phyloP scores from a whole-genome alignment of 2,888 invertebrate species.

The Epistrophe grossulariae region DNA sequence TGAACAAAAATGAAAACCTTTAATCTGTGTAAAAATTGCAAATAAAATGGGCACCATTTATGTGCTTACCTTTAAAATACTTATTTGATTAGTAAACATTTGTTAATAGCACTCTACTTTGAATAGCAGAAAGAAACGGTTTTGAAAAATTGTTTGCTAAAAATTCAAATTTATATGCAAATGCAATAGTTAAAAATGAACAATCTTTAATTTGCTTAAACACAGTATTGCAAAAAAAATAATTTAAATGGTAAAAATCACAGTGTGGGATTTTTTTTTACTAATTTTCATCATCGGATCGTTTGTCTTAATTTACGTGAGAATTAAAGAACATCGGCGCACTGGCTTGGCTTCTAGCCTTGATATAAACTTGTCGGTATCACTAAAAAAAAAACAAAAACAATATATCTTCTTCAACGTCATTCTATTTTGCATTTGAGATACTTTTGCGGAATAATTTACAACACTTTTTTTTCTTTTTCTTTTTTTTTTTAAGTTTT shows the following conservation, averaged over 20 bases:
- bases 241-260: neutral
- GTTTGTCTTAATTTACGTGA: constrained; percentile 38
- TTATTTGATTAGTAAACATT: too few species aligned
- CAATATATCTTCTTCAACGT: constrained; percentile 33
- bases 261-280: neutral
- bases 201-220: neutral
- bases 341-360: constrained; percentile 14
- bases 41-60: too few species aligned
- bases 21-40: too few species aligned
- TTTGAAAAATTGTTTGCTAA: too few species aligned
- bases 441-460: constrained; percentile 27
- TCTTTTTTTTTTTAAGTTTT: constrained; percentile 1
- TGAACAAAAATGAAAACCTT: too few species aligned
- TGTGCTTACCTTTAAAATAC: too few species aligned
- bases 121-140: too few species aligned
- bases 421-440: constrained; percentile 30
- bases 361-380: constrained; percentile 24
- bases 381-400: neutral
- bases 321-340: constrained; percentile 9
- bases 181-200: too few species aligned
- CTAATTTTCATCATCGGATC: neutral
- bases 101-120: too few species aligned
- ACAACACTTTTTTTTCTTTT: constrained; percentile 9
- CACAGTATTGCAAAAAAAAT: neutral
- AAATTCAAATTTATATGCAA: too few species aligned